Conservation (phyloP, 2,888 invertebrate genomes). For the Drosophila bunnanda region DNA sequence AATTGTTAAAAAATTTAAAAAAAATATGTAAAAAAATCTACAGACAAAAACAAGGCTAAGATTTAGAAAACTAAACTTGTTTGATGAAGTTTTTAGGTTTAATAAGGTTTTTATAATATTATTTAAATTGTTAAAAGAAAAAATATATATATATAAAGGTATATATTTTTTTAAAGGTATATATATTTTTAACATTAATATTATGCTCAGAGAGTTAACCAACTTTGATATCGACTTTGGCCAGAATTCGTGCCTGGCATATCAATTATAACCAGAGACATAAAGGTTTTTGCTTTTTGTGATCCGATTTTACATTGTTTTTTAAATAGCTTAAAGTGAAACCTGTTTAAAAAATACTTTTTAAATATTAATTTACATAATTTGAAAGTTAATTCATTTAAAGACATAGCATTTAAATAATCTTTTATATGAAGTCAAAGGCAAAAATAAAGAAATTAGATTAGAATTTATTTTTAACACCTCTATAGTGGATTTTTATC, state of each 20-base stretch:
- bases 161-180: too few relatives aligned
- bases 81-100: background rate
- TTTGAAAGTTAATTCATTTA: background rate
- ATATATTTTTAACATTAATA: too few relatives aligned
- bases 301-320: background rate
- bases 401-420: background rate
- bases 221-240: conserved; percentile 30
- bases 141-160: background rate
- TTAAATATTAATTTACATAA: background rate
- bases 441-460: background rate
- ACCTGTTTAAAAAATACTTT: background rate
- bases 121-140: too few relatives aligned
- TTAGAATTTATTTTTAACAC: background rate
- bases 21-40: background rate
- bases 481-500: conserved; percentile 24
- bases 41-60: background rate
- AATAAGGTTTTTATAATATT: background rate
- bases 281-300: background rate
- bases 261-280: background rate
- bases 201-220: conserved; percentile 18
- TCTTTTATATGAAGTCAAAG: background rate
- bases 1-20: fast-evolving
- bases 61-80: background rate
- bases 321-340: background rate
- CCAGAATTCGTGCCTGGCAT: conserved; percentile 9